Evolutionary conservation across 2,113 vertebrate species (phyloP).

Genomic region (Nycticryphes semicollaris): DNA sequence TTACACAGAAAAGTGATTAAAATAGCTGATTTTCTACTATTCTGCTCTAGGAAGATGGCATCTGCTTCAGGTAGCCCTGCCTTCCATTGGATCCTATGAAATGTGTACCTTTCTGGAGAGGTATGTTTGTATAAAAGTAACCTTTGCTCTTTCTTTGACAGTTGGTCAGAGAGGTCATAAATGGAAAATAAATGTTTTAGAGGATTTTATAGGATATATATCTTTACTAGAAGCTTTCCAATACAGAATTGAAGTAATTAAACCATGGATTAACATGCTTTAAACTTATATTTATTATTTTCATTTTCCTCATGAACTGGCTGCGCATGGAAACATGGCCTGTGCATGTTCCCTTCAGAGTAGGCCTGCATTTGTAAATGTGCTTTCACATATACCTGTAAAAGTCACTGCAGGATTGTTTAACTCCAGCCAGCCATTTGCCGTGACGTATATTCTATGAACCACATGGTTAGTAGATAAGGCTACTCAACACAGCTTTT

Average conservation of each 20-base stretch:
- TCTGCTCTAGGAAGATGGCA: constrained; percentile 64
- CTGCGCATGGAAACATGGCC: neutral
- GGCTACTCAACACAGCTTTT: neutral
- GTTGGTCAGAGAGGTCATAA: neutral
- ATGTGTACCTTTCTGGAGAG: constrained; percentile 71
- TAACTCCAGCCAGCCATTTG: neutral
- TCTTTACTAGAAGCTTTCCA: neutral
- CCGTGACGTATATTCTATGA: neutral
- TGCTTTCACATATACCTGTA: neutral
- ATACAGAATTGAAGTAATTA: neutral
- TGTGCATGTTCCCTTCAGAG: neutral
- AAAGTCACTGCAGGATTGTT: neutral
- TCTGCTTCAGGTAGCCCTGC: constrained; percentile 49
- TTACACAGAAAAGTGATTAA: constrained; percentile 56
- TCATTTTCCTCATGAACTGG: neutral
- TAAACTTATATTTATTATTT: neutral
- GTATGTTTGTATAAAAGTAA: neutral
- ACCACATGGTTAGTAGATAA: neutral
- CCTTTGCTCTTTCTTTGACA: neutral
- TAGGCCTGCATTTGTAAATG: neutral
- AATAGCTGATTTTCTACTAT: constrained; percentile 70
- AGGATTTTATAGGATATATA: neutral
- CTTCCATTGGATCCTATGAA: constrained; percentile 57
- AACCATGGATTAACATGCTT: neutral
- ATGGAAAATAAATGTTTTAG: neutral